phyloP scores from a whole-genome alignment of 2,797 vertebrate genomes.

The Gallirallus australis region DNA sequence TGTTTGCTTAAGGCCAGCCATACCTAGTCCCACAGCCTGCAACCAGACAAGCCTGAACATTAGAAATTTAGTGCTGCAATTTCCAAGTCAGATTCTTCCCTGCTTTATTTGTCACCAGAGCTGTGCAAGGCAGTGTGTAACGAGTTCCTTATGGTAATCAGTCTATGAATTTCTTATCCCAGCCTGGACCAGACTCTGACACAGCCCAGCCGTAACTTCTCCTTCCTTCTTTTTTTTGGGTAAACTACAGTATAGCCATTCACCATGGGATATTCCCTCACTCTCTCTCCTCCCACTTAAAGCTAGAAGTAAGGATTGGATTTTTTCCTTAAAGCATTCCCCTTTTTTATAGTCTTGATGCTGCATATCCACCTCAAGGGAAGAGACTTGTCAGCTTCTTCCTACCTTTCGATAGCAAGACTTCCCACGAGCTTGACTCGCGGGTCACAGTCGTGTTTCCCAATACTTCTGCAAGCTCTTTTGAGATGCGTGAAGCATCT shows the following conservation, averaged over 20 bases:
- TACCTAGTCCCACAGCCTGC: not conserved
- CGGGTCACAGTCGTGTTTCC: not conserved
- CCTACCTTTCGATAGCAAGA: not conserved
- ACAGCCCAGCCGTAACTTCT: not conserved
- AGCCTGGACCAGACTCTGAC: not conserved
- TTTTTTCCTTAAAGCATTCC: not conserved
- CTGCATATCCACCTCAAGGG: not conserved
- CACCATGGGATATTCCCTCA: not conserved
- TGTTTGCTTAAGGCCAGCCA: not conserved
- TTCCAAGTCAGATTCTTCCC: slow-evolving; percentile 3
- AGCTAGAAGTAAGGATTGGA: not conserved
- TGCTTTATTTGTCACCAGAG: not conserved
- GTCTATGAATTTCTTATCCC: not conserved
- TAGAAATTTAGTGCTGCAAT: not conserved
- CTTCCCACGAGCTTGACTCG: not conserved
- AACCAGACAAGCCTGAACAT: not conserved
- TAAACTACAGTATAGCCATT: not conserved
- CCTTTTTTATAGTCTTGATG: not conserved
- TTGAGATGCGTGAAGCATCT: not conserved
- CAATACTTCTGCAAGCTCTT: not conserved
- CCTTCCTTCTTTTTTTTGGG: not conserved
- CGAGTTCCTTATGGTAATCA: not conserved
- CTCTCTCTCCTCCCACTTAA: not conserved
- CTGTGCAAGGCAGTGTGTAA: not conserved
- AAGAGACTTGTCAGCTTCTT: not conserved